Percentiles rank a stretch among this genome's conserved stretches.
These are phyloP conservation scores for Diploscapter pachys DNA, from an alignment of 1,140 invertebrate genomes.

Conservation along the genomic window DNA sequence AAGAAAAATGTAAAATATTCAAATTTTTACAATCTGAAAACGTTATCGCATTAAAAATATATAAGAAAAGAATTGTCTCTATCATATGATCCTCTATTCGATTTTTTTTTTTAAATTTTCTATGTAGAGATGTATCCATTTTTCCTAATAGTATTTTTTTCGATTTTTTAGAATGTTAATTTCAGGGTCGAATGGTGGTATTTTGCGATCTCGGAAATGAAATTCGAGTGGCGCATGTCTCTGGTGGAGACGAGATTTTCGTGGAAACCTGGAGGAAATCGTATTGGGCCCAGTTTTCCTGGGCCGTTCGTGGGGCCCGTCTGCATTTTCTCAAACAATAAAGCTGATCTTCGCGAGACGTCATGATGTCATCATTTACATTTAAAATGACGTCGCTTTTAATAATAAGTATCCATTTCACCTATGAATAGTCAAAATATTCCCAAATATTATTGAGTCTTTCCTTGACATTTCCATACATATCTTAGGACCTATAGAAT, in stretches of 20 bases:
- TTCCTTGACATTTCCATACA: background rate
- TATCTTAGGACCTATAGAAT: too few relatives aligned
- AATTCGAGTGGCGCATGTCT: conserved; percentile 24
- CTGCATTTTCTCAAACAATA: conserved; percentile 30
- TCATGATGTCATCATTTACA: background rate
- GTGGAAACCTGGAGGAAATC: conserved; percentile 33
- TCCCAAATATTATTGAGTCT: background rate
- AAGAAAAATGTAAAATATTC: conserved; percentile 9
- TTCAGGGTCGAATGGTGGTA: conserved; percentile 19
- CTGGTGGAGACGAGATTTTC: conserved; percentile 16
- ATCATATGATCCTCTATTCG: background rate
- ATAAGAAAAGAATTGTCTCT: background rate
- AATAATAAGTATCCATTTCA: background rate
- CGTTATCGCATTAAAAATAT: background rate
- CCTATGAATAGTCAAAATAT: background rate
- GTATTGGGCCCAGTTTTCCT: conserved; percentile 31
- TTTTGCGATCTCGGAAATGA: conserved; percentile 19
- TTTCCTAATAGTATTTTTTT: background rate
- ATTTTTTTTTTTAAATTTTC: background rate
- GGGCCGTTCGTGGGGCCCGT: conserved; percentile 31
- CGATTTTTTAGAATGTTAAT: background rate
- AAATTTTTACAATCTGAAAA: conserved; percentile 1
- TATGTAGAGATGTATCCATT: conserved; percentile 1
- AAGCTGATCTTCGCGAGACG: background rate
- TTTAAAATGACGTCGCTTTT: background rate